Evolutionary conservation across 2,113 vertebrate species (phyloP).

Genomic region (Pterocles burchelli): DNA sequence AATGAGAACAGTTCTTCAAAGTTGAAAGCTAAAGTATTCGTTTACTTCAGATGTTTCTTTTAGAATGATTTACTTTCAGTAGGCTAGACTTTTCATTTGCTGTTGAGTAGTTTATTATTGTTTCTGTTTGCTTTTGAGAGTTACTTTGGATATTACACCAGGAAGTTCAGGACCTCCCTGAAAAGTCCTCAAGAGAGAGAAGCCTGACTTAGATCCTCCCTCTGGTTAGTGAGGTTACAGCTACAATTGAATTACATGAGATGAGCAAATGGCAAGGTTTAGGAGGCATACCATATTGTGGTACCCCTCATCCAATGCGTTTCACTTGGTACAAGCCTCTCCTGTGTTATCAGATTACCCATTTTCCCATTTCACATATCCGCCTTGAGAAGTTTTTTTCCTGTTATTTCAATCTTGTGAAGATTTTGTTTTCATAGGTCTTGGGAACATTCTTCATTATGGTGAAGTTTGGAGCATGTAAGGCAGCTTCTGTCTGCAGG

Average conservation of each 20-base stretch:
- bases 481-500: not conserved
- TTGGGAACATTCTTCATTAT: not conserved
- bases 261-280: not conserved
- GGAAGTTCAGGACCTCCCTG: not conserved
- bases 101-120: conserved; percentile 11
- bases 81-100: not conserved
- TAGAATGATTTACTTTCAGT: conserved; percentile 2
- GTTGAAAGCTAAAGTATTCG: not conserved
- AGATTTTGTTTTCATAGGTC: not conserved
- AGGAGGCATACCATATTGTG: not conserved
- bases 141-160: not conserved
- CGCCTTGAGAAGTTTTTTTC: not conserved
- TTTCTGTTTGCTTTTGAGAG: not conserved
- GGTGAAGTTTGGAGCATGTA: not conserved
- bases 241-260: not conserved
- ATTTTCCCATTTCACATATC: not conserved
- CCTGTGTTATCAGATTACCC: not conserved
- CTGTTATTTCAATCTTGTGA: not conserved
- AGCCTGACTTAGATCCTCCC: not conserved
- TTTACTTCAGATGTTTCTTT: conserved; percentile 37
- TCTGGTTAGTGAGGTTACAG: not conserved
- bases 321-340: not conserved
- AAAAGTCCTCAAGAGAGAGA: not conserved
- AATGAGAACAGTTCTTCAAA: conserved; percentile 35
- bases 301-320: not conserved